Evolutionary conservation across 1,140 invertebrate species (phyloP).

Genomic region (Drosophila persimilis): DNA sequence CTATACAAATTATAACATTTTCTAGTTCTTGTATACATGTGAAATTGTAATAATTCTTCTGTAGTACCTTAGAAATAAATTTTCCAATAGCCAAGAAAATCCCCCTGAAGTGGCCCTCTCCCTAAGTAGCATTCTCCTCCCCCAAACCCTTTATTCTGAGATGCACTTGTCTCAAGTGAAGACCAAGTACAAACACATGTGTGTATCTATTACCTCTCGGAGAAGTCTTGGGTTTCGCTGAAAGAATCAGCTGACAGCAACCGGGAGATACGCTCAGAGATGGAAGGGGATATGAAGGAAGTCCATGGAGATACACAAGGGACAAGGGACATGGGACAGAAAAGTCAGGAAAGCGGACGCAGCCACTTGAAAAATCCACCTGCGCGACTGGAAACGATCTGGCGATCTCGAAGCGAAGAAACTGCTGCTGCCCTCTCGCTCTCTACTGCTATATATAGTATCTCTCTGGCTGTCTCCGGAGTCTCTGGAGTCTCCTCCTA

Average conservation of each 20-base stretch:
- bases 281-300: neutral
- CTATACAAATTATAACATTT: no score
- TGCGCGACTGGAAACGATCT: slow-evolving; percentile 64
- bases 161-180: slow-evolving; percentile 37
- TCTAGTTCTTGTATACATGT: no score
- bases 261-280: no score
- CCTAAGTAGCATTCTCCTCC: neutral
- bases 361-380: slow-evolving; percentile 80
- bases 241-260: slow-evolving; percentile 3
- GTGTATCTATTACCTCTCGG: slow-evolving; percentile 33
- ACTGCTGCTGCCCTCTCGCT: slow-evolving; percentile 27
- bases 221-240: slow-evolving; percentile 30
- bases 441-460: neutral
- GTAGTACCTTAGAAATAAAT: no score
- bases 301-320: no score
- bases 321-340: neutral
- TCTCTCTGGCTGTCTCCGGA: neutral
- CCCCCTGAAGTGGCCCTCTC: slow-evolving; percentile 9
- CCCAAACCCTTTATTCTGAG: slow-evolving; percentile 12
- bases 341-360: slow-evolving; percentile 66
- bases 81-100: no score
- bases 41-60: no score
- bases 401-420: slow-evolving; percentile 55
- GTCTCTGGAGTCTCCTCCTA: neutral
- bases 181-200: slow-evolving; percentile 33